Percentiles rank a stretch among this genome's conserved stretches.
phyloP scores from a whole-genome alignment of 2,797 vertebrate genomes.

The Danio choprae region DNA sequence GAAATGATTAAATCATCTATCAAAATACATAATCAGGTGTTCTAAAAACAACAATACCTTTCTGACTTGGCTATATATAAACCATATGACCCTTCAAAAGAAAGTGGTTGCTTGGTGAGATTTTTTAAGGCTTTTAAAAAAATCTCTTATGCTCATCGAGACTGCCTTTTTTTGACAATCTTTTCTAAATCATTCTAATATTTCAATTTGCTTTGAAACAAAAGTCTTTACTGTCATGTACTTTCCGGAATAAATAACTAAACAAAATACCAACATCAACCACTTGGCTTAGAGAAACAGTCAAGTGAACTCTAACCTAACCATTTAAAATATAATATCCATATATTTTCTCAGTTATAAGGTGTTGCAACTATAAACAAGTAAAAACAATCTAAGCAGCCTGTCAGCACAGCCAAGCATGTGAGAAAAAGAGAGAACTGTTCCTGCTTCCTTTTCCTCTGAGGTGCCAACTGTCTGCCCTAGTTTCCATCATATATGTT shows the following conservation, averaged over 20 bases:
- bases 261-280: slow-evolving; percentile 1
- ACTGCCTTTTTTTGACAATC: not conserved
- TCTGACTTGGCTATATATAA: not conserved
- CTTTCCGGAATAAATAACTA: slow-evolving; percentile 16
- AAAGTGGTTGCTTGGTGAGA: too few relatives aligned
- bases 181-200: not conserved
- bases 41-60: not conserved
- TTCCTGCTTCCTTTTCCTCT: slow-evolving; percentile 51
- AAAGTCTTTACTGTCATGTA: slow-evolving; percentile 1
- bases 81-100: too few relatives aligned
- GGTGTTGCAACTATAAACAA: not conserved
- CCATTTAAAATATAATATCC: not conserved
- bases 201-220: not conserved
- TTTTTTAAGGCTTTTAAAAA: not conserved
- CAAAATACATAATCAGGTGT: not conserved
- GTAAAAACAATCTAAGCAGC: not conserved
- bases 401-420: slow-evolving; percentile 9
- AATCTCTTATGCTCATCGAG: not conserved
- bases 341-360: slow-evolving; percentile 48
- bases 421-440: slow-evolving; percentile 10
- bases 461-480: slow-evolving; percentile 74
- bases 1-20: not conserved
- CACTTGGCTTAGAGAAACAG: slow-evolving; percentile 32
- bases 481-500: slow-evolving; percentile 77
- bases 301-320: slow-evolving; percentile 47